Conservation (phyloP, 2,888 invertebrate genomes). For the Mimas tiliae region DNA sequence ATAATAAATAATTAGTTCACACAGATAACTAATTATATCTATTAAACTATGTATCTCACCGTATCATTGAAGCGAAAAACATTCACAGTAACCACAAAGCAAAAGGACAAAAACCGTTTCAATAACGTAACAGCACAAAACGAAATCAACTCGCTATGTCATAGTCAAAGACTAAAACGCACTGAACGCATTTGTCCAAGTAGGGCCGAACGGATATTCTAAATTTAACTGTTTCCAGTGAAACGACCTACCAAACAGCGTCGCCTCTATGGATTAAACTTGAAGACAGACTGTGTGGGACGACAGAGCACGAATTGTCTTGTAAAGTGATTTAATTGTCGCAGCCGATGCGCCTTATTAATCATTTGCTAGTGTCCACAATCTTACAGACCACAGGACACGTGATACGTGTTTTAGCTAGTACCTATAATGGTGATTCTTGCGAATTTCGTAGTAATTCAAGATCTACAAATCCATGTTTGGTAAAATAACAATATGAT, state of each 20-base stretch:
- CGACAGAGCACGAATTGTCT: slow-evolving; percentile 59
- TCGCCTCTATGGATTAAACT: slow-evolving; percentile 71
- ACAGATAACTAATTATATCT: background rate
- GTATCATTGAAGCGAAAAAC: slow-evolving; percentile 1
- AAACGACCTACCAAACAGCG: slow-evolving; percentile 68
- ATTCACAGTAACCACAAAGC: slow-evolving; percentile 23
- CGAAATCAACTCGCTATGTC: slow-evolving; percentile 24
- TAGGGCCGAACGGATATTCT: slow-evolving; percentile 81
- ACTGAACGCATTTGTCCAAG: slow-evolving; percentile 75
- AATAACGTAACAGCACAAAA: slow-evolving; percentile 24
- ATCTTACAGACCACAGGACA: slow-evolving; percentile 6
- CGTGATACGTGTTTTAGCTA: slow-evolving; percentile 13
- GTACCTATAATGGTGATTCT: background rate
- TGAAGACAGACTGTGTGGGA: slow-evolving; percentile 67
- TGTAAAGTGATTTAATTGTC: slow-evolving; percentile 79
- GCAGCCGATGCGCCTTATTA: slow-evolving; percentile 59
- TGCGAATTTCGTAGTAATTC: slow-evolving; percentile 3
- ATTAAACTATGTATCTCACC: slow-evolving; percentile 4
- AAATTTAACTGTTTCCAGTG: slow-evolving; percentile 81
- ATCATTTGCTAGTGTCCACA: slow-evolving; percentile 54
- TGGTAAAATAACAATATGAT: background rate
- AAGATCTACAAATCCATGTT: background rate
- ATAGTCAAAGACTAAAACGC: slow-evolving; percentile 54
- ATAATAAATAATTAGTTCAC: slow-evolving; percentile 12
- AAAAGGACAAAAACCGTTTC: slow-evolving; percentile 18